Evolutionary conservation across 2,113 vertebrate genomes (phyloP), one percentile per base, ranked within the genome.

Genomic region (Vombatus ursinus): DNA sequence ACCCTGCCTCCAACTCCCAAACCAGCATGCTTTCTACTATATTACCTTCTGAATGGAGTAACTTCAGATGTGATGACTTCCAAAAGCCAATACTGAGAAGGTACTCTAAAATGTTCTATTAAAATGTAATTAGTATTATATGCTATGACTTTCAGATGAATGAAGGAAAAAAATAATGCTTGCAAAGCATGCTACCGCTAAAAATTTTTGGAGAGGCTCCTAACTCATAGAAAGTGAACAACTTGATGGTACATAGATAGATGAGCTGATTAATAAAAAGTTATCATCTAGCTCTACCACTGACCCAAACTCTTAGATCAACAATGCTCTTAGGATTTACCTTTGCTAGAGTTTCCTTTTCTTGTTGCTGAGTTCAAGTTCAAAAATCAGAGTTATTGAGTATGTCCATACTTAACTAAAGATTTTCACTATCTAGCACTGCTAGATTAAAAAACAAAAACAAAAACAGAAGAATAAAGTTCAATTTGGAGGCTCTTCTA

Each of bases 351-450:
- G 23, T 94, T 92, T 94, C 52, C 53, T 91, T 94, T 77, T 31
- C 89, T 50, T 92, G 24, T 52, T 91, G 48, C n/a, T 84, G 50
- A 95, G 92, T 97, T 96, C 51, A 89, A 26, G 44, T 57, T 92
- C 61, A 94, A 97, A 97, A 93, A 51, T 57, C 92, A 96, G 94
- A 96, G 92, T 49, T 4, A 90, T 26, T 93, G 89, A 94, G 93
- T 91, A 44, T 97, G 53, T 93, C 68, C 92, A 91, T 61, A 91
- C 57, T 90, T 23, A 26, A 12, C 31, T 53, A 94, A 93, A 95
- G 89, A 90, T 48, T 25, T 31, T 93, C 77, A 90, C 53, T 44
- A 54, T 93, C 23, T 92, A 90, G 57, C 12, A 50, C 5, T 91
- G 23, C 3, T 89, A 92, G 95, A 90, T 95, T 44, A 16, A 48